These are phyloP conservation scores for Drosophila santomea DNA, from an alignment of 1,140 invertebrate genomes.

Conservation along the genomic window DNA sequence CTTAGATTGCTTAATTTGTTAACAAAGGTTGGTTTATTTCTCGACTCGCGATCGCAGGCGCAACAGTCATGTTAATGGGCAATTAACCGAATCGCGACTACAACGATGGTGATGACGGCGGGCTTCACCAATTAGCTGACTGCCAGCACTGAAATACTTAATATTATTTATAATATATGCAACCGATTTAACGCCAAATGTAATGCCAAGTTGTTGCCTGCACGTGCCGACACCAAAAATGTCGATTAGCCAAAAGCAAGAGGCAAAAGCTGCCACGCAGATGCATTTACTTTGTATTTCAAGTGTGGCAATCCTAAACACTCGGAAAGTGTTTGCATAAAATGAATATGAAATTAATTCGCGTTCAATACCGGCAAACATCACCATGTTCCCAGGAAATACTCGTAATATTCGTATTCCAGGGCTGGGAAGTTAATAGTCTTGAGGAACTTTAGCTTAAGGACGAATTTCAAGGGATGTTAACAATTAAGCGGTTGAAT, in stretches of 20 bases:
- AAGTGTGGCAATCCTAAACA: not conserved
- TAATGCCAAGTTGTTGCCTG: conserved; percentile 8
- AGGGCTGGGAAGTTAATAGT: conserved; percentile 17
- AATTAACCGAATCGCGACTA: conserved; percentile 60
- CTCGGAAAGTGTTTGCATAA: conserved; percentile 11
- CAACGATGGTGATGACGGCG: conserved; percentile 13
- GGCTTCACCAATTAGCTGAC: conserved; percentile 59
- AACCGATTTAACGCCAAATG: conserved; percentile 35
- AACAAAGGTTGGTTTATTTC: conserved; percentile 64
- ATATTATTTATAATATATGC: conserved; percentile 47
- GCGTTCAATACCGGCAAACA: not conserved
- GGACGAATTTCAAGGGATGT: conserved; percentile 10
- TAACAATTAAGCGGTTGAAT: conserved; percentile 25
- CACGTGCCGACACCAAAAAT: conserved; percentile 32
- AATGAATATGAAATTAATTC: conserved; percentile 35
- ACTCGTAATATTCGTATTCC: conserved; percentile 5
- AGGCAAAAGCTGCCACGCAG: not conserved
- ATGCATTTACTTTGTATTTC: not conserved
- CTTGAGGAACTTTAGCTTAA: conserved; percentile 4
- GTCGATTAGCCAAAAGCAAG: conserved; percentile 15
- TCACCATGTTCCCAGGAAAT: conserved; percentile 10
- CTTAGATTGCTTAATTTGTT: conserved; percentile 74
- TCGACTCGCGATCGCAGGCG: conserved; percentile 17
- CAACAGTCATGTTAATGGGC: conserved; percentile 67
- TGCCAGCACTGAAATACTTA: conserved; percentile 12